Base-by-base conservation (phyloP, 2,113 vertebrate species). In the Pimephales promelas region DNA sequence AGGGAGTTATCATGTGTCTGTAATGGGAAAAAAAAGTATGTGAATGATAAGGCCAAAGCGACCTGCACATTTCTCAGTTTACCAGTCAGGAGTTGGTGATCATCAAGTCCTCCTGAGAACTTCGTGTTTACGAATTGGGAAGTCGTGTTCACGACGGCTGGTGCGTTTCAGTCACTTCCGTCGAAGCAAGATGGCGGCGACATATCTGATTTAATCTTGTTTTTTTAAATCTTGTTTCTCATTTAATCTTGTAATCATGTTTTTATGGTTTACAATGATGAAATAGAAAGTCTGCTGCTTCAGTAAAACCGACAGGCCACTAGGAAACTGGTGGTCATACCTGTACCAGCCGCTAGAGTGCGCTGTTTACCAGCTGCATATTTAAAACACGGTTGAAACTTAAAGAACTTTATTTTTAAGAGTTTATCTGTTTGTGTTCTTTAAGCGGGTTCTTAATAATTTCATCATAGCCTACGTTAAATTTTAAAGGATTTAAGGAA, bases 351-450 rank as follows among this genome's bases (percentile, higher is more conserved):
- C 40, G 74, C 49, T 59, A 86, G 87, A 78, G 84, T 90, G 82
- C 89, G 87, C 84, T 76, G 64, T 90, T 59, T 24, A 59, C 45
- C 79, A 57, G 79, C 75, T 59, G 31, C 52, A n/a, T 5, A 64
- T 20, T 20, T 40, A 9, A 4, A 71, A 45, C 7, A 71, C 22
- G 3, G 28, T 18, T 36, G 1, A 36, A 36, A 66, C 16, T 10
- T 66, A 8, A 34, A 66, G 16, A 34, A 34, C 3, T 34, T 66
- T 20, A 4, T 66, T 10, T 31, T 22, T 22, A 34, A 31, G 24
- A 28, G 7, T 36, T 3, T 10, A 68, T 22, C 20, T 68, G 18
- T 22, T 10, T 10, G 16, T 36, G 62, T 20, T 36, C 26, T 64
- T 64, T 66, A 66, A 1, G 18, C 8, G 9, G 28, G 3, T 66